Evolutionary conservation across 2,113 vertebrate genomes (phyloP).

Genomic region (Psilopsiagon aymara): DNA sequence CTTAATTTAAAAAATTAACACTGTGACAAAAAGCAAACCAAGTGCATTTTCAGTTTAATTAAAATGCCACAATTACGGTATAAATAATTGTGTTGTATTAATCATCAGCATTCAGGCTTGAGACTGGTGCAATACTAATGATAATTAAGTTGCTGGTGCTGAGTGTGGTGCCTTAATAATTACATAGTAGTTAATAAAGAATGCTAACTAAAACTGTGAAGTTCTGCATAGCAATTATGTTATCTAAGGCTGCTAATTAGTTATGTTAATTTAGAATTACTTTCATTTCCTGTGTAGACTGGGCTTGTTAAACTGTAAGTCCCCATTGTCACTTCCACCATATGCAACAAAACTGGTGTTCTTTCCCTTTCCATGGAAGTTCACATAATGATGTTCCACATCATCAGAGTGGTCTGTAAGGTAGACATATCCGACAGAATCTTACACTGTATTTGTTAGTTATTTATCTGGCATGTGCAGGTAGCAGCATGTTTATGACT

Average conservation of each 20-base stretch:
- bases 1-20: constrained; percentile 65
- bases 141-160: constrained; percentile 79
- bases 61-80: constrained; percentile 74
- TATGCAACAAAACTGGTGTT: background rate
- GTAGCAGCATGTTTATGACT: background rate
- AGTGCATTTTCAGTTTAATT: constrained; percentile 75
- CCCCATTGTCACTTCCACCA: background rate
- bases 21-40: constrained; percentile 35
- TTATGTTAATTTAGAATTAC: constrained; percentile 58
- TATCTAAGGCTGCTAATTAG: constrained; percentile 77
- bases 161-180: constrained; percentile 80
- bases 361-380: background rate
- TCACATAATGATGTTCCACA: background rate
- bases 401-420: background rate
- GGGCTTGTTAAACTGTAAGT: constrained; percentile 19
- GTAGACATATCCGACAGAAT: background rate
- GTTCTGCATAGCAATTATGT: constrained; percentile 79
- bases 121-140: constrained; percentile 70
- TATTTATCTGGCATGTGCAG: background rate
- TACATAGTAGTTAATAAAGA: constrained; percentile 75
- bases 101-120: constrained; percentile 78
- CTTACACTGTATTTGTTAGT: background rate
- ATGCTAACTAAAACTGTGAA: constrained; percentile 70
- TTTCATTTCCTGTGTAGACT: background rate
- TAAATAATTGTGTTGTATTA: constrained; percentile 83